Evolutionary conservation across 2,888 invertebrate genomes (phyloP).

Genomic region (Lepas anatifera): DNA sequence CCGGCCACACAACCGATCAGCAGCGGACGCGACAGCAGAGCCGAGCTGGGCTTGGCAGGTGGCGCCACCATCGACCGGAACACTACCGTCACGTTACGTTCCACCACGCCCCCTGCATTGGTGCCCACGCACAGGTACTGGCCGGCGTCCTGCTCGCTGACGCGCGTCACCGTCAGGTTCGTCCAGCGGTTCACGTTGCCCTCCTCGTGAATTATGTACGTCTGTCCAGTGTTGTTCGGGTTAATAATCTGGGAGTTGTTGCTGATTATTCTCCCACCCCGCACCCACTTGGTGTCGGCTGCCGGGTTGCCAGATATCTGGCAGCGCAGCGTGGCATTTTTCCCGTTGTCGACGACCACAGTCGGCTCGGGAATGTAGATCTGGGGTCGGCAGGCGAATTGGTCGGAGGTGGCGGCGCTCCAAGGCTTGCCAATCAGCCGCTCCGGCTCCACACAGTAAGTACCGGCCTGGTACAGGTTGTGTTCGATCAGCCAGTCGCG

Average conservation of each 20-base stretch:
- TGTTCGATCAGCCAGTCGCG: conserved; percentile 69
- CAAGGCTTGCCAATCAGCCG: conserved; percentile 56
- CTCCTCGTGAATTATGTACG: conserved; percentile 22
- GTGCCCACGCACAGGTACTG: conserved; percentile 69
- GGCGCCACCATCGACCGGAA: conserved; percentile 28
- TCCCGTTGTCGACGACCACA: conserved; percentile 24
- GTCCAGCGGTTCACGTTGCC: conserved; percentile 46
- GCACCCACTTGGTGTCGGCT: conserved; percentile 50
- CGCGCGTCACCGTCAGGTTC: conserved; percentile 68
- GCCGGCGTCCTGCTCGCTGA: conserved; percentile 67
- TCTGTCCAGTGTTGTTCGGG: conserved; percentile 20
- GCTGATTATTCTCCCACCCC: conserved; percentile 26
- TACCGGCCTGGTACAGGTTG: conserved; percentile 55
- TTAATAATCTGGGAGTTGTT: conserved; percentile 25
- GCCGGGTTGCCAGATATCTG: conserved; percentile 48
- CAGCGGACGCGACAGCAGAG: conserved; percentile 16
- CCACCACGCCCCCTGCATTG: conserved; percentile 63
- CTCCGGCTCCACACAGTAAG: conserved; percentile 55
- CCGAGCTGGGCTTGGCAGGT: conserved; percentile 14
- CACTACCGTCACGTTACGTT: conserved; percentile 56
- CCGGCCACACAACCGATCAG: conserved; percentile 18
- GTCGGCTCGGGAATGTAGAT: conserved; percentile 36
- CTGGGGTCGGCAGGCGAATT: conserved; percentile 71
- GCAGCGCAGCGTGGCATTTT: conserved; percentile 30
- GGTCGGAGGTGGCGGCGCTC: conserved; percentile 58